Percentiles rank a stretch among this genome's conserved stretches.
These are phyloP conservation scores for Drosophila ogumai DNA, from an alignment of 1,140 invertebrate genomes.

Conservation along the genomic window DNA sequence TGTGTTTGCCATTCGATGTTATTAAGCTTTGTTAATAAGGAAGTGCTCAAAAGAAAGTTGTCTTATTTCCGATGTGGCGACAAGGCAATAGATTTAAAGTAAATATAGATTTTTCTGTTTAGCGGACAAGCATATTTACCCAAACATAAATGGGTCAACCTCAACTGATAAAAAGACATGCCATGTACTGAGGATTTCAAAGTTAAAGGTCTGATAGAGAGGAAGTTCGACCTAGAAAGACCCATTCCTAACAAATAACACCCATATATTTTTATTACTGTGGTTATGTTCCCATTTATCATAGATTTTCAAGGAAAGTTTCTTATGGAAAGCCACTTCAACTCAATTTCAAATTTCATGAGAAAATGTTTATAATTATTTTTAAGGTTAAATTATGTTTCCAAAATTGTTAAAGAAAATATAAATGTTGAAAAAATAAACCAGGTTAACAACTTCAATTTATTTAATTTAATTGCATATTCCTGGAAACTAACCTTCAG, in stretches of 20 bases:
- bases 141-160: neutral
- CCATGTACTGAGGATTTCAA: neutral
- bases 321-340: neutral
- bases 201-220: neutral
- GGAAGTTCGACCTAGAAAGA: neutral
- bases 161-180: neutral
- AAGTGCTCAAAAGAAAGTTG: conserved; percentile 32
- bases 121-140: neutral
- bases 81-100: neutral
- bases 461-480: neutral
- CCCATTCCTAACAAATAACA: neutral
- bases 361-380: neutral
- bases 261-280: neutral
- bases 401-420: neutral
- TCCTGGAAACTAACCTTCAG: neutral
- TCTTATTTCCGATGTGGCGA: conserved; percentile 14
- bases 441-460: neutral
- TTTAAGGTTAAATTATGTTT: neutral
- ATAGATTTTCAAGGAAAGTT: neutral
- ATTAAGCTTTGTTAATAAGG: conserved; percentile 8
- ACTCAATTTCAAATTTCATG: too few species aligned
- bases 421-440: neutral
- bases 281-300: neutral
- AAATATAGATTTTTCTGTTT: neutral
- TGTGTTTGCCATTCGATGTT: conserved; percentile 32